phyloP scores from a whole-genome alignment of 2,888 invertebrate genomes.

The Cerastis rubricosa region DNA sequence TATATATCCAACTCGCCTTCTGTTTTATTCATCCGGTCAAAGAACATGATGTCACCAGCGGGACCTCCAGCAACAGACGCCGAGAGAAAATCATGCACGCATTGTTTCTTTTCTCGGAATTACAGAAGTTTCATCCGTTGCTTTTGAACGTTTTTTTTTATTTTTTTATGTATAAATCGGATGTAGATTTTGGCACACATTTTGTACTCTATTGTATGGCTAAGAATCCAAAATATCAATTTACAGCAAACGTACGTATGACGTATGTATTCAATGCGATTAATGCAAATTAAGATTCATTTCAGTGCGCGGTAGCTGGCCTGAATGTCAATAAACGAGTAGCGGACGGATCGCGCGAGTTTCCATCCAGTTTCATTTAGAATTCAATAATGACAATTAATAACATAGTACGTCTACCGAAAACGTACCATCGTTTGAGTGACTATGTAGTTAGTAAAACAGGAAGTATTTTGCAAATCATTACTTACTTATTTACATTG shows the following conservation, averaged over 20 bases:
- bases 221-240: constrained; percentile 66
- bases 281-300: constrained; percentile 80
- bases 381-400: constrained; percentile 75
- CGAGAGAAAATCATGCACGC: constrained; percentile 61
- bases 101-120: constrained; percentile 57
- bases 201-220: constrained; percentile 54
- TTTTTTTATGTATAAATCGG: constrained; percentile 37
- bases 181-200: constrained; percentile 59
- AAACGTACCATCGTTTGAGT: constrained; percentile 60
- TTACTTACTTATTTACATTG: constrained; percentile 65
- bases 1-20: constrained; percentile 71
- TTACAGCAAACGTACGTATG: constrained; percentile 63
- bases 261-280: constrained; percentile 62
- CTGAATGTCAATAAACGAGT: constrained; percentile 83
- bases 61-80: constrained; percentile 60
- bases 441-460: constrained; percentile 54
- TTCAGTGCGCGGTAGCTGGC: constrained; percentile 71
- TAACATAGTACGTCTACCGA: constrained; percentile 67
- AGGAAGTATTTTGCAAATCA: constrained; percentile 62
- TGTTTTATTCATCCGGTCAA: constrained; percentile 80
- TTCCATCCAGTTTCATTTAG: constrained; percentile 74
- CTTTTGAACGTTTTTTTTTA: no score
- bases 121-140: constrained; percentile 30
- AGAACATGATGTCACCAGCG: constrained; percentile 76
- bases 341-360: constrained; percentile 66